These are phyloP conservation scores for Heliconius melpomene DNA, from an alignment of 1,140 invertebrate species.

Conservation along the genomic window DNA sequence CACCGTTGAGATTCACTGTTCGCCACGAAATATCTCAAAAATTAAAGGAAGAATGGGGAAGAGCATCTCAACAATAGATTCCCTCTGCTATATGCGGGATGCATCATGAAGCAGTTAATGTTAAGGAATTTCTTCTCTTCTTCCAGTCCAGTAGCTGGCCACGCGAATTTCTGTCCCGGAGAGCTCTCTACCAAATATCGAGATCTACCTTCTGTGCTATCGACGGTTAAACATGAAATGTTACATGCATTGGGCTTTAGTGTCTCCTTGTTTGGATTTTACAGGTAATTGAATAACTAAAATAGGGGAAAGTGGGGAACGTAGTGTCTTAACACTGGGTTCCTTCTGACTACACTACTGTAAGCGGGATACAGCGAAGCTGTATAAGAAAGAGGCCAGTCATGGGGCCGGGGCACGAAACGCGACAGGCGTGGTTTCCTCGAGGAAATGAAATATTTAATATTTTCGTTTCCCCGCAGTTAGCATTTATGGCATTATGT, in stretches of 20 bases:
- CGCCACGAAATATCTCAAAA: no score
- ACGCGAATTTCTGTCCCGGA: constrained; percentile 98
- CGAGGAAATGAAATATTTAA: no score
- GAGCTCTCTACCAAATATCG: constrained; percentile 96
- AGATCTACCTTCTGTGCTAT: constrained; percentile 95
- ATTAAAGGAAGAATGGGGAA: not conserved
- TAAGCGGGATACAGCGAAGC: no score
- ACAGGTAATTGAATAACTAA: constrained; percentile 75
- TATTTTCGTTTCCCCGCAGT: no score
- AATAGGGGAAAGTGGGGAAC: no score
- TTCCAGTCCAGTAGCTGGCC: constrained; percentile 96
- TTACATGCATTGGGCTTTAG: constrained; percentile 98
- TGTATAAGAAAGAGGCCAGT: no score
- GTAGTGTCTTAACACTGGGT: no score
- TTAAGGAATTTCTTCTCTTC: not conserved
- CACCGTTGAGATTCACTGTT: not conserved
- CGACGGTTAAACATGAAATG: constrained; percentile 99
- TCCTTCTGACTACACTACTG: no score
- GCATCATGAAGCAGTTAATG: no score
- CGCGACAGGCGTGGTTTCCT: no score
- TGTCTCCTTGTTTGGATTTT: constrained; percentile 97
- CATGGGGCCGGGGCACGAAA: no score
- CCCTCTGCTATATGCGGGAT: not conserved
- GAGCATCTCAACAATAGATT: not conserved
- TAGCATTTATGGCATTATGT: no score